Percentiles rank a stretch among this genome's conserved stretches.
Conservation (phyloP, 2,113 vertebrate species). For the Ahaetulla prasina region DNA sequence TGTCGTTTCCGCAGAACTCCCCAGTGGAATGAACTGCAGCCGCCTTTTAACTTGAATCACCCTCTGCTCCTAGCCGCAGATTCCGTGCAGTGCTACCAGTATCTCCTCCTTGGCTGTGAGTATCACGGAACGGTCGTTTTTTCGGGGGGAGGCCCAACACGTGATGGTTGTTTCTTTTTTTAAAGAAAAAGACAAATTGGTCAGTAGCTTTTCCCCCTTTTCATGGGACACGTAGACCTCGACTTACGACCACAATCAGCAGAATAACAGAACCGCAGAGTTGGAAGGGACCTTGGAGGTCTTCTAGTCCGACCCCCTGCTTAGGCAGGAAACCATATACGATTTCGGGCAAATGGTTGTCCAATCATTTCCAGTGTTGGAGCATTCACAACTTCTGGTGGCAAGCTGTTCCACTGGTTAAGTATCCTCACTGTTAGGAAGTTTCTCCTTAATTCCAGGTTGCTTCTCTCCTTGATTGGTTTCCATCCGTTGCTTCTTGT, state of each 20-base stretch:
- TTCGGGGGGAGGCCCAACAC: background rate
- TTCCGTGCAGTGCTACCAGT: conserved; percentile 92
- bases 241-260: background rate
- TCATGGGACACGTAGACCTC: background rate
- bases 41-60: conserved; percentile 93
- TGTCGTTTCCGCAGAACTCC: conserved; percentile 83
- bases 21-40: conserved; percentile 97
- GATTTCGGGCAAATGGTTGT: too few species aligned
- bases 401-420: too few species aligned
- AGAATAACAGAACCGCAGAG: too few species aligned
- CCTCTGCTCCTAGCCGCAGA: conserved; percentile 90
- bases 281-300: too few species aligned
- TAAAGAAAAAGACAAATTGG: background rate
- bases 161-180: background rate
- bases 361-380: too few species aligned
- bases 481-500: too few species aligned
- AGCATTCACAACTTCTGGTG: too few species aligned
- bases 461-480: too few species aligned
- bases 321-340: too few species aligned
- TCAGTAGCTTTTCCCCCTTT: background rate
- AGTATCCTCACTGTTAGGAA: too few species aligned
- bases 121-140: conserved; percentile 45
- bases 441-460: too few species aligned
- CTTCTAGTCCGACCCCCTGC: too few species aligned
- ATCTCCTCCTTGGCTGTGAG: conserved; percentile 88